These are phyloP conservation scores for Aurelia sp. DNA, from an alignment of 30 jellyfish, hydroid and myxozoan species.

Conservation along the genomic window DNA sequence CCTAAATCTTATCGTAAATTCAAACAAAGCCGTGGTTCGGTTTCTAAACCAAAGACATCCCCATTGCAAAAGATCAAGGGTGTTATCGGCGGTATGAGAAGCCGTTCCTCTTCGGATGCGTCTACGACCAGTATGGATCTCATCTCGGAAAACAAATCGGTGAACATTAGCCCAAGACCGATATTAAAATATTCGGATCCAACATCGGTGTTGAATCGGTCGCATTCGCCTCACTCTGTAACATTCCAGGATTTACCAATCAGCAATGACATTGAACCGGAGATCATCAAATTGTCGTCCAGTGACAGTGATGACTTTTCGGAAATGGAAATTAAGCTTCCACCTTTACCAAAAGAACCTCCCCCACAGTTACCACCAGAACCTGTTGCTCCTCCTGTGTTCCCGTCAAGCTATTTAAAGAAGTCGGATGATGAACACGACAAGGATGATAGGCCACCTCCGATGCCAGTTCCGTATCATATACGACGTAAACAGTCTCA, in stretches of 20 bases:
- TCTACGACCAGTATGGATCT: constrained; percentile 67
- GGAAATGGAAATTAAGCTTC: constrained; percentile 32
- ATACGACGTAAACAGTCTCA: neutral
- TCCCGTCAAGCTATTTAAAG: constrained; percentile 22
- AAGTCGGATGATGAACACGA: constrained; percentile 2
- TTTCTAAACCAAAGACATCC: constrained; percentile 49
- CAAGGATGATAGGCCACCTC: neutral
- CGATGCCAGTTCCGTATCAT: constrained; percentile 16
- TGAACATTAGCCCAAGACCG: constrained; percentile 60
- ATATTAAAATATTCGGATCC: constrained; percentile 37
- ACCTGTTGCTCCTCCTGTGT: constrained; percentile 48
- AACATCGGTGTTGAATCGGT: constrained; percentile 19
- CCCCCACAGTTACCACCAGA: constrained; percentile 45
- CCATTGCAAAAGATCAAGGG: constrained; percentile 62
- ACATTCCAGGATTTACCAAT: constrained; percentile 40
- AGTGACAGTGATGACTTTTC: constrained; percentile 52
- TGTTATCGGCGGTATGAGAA: constrained; percentile 74
- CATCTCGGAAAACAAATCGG: neutral
- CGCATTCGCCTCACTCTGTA: constrained; percentile 64
- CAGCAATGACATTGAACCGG: constrained; percentile 15
- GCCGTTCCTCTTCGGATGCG: constrained; percentile 82
- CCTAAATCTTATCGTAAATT: constrained; percentile 66
- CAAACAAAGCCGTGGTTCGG: constrained; percentile 59
- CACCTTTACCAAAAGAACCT: constrained; percentile 41
- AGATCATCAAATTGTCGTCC: constrained; percentile 33